Evolutionary conservation across 2,113 vertebrate genomes (phyloP), one percentile per base, ranked within the genome.

Genomic region (Tamias sibiricus): DNA sequence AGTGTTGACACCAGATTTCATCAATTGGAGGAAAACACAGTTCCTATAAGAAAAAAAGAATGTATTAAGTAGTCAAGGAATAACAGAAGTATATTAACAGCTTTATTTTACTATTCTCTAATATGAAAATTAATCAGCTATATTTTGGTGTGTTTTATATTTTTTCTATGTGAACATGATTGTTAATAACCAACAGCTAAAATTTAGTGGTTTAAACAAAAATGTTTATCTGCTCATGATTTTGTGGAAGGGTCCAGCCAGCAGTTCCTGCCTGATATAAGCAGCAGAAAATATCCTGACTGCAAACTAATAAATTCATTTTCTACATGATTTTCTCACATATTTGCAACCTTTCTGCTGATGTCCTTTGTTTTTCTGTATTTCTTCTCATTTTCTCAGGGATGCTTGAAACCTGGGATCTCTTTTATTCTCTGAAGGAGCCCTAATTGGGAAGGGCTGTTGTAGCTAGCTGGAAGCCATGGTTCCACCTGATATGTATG

Each of bases 341-440:
- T 37, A 37, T 0, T 7, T 1, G 12, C 1, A n/a, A 16, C 16
- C 17, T 74, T 30, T 54, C n/a, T 59, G 2, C 2, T 49, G 0
- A 72, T 22, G 0, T 40, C 14, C 7, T 89, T 75, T 7, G 1
- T 87, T 64, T 76, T 4, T 76, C 17, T 37, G 0, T 28, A 66
- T 40, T 57, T n/a, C 2, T 20, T 32, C 16, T 72, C 16, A 52
- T 79, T 86, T 69, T 93, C 35, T 47, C 35, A 47, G 32, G 13
- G 26, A 82, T n/a, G 0, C 1, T 17, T 22, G 4, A 0, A 3
- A 94, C 4, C 30, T 66, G 59, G 24, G 7, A 24, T 37, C 35
- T 20, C 19, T 80, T 80, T 8, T n/a, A 9, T 79, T 32, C 7
- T 13, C 20, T 57, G n/a, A n/a, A n/a, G n/a, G n/a, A n/a, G n/a